phyloP scores from a whole-genome alignment of 1,140 invertebrate species.

The Agrilus planipennis region DNA sequence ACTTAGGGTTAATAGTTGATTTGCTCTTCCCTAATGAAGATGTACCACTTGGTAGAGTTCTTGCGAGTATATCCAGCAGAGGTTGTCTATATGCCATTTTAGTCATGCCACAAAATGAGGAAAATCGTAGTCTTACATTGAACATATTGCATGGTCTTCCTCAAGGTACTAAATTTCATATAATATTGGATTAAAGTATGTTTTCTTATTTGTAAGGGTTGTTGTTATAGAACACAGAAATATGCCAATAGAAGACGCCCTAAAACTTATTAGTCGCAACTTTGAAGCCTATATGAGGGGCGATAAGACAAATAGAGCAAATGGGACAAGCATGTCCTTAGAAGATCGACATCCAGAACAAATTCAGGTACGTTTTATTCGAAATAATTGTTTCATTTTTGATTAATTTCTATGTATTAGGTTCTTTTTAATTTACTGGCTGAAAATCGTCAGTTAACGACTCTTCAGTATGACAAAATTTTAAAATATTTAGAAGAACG shows the following conservation, averaged over 20 bases:
- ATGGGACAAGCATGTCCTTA: conserved; percentile 23
- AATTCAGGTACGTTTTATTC: conserved; percentile 42
- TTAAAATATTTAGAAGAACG: conserved; percentile 69
- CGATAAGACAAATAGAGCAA: conserved; percentile 34
- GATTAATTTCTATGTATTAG: conserved; percentile 14
- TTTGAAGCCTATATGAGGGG: conserved; percentile 65
- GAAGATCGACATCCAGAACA: conserved; percentile 51
- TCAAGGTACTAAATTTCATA: conserved; percentile 52
- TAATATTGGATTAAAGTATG: conserved; percentile 9
- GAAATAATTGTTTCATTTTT: background rate
- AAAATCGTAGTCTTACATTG: conserved; percentile 74
- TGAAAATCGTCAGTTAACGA: conserved; percentile 66
- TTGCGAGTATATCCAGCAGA: conserved; percentile 77
- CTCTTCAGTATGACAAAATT: conserved; percentile 68
- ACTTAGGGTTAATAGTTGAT: conserved; percentile 68
- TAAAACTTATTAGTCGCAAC: conserved; percentile 64
- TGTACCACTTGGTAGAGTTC: conserved; percentile 65
- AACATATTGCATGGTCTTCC: conserved; percentile 84
- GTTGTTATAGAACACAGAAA: conserved; percentile 72
- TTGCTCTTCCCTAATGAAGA: conserved; percentile 82
- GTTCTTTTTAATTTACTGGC: conserved; percentile 67
- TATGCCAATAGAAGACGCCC: conserved; percentile 86
- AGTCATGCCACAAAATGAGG: conserved; percentile 72
- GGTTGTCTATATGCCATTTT: conserved; percentile 83
- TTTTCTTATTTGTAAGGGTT: conserved; percentile 4